Conservation (phyloP, 1,140 invertebrate species). For the Drosophila grimshawi region DNA sequence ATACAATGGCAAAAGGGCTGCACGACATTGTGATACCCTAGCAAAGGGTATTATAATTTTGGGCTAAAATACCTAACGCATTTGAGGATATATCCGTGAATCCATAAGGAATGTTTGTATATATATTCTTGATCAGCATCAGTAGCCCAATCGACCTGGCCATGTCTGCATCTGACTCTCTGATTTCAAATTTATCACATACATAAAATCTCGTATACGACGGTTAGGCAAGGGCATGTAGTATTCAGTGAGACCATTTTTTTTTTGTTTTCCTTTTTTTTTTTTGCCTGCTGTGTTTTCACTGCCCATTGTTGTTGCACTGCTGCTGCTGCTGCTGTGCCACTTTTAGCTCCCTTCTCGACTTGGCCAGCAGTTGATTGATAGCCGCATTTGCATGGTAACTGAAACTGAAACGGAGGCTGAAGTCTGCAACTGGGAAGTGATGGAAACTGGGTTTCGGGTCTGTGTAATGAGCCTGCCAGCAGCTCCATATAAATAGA, state of each 20-base stretch:
- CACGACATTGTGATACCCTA: background rate
- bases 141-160: no score
- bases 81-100: no score
- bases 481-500: slow-evolving; percentile 36
- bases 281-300: background rate
- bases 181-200: no score
- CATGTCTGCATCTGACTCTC: no score
- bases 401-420: slow-evolving; percentile 7
- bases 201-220: no score
- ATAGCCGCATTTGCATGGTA: slow-evolving; percentile 77
- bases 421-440: slow-evolving; percentile 26
- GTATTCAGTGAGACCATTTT: no score
- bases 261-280: background rate
- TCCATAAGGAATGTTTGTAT: no score
- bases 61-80: no score
- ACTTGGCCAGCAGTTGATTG: slow-evolving; percentile 62
- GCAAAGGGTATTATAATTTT: background rate
- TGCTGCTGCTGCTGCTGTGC: slow-evolving; percentile 34
- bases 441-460: slow-evolving; percentile 8
- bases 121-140: no score
- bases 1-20: slow-evolving; percentile 18
- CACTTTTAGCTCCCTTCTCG: slow-evolving; percentile 25
- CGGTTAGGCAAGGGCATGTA: no score
- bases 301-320: slow-evolving; percentile 18
- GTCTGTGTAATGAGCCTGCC: slow-evolving; percentile 66